These are phyloP conservation scores for Poeciliopsis infans DNA, from an alignment of 2,797 vertebrate species.

Conservation along the genomic window DNA sequence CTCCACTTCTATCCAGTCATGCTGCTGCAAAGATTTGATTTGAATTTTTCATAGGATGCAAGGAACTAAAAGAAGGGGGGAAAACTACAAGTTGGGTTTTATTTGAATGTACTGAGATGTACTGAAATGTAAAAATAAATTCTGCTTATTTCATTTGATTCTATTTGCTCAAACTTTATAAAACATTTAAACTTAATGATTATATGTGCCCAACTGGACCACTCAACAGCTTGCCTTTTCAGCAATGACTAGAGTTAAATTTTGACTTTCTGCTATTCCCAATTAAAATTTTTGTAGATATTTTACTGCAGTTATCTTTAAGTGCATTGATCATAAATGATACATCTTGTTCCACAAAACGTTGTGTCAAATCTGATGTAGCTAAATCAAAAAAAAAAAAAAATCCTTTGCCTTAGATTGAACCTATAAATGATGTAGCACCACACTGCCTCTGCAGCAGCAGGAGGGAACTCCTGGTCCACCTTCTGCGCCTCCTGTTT, in stretches of 20 bases:
- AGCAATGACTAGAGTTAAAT: background rate
- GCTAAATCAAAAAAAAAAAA: background rate
- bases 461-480: background rate
- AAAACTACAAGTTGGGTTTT: background rate
- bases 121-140: background rate
- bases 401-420: background rate
- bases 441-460: background rate
- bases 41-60: background rate
- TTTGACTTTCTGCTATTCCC: background rate
- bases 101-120: background rate
- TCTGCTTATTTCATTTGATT: background rate
- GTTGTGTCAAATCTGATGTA: background rate
- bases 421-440: background rate
- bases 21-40: background rate
- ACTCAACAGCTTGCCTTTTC: background rate
- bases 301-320: background rate
- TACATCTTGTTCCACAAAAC: background rate
- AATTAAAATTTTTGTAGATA: background rate
- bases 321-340: background rate
- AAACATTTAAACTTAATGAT: background rate
- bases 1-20: background rate
- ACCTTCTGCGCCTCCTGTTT: background rate
- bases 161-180: background rate
- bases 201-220: background rate
- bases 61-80: background rate